phyloP scores from a whole-genome alignment of 2,888 invertebrate species.

The Leucophenga montana region DNA sequence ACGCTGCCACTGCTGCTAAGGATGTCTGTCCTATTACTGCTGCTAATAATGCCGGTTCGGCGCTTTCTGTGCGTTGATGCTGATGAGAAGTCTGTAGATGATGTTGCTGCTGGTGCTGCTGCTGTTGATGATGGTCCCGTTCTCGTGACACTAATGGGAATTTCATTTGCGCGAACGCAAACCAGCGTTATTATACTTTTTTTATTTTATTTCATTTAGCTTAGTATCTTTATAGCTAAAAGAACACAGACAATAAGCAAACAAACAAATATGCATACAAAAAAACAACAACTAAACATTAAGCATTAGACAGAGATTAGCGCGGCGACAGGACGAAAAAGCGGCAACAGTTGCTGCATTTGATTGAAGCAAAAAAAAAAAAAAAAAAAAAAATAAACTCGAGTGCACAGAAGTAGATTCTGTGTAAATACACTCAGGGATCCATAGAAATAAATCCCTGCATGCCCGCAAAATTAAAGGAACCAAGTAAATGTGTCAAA shows the following conservation, averaged over 20 bases:
- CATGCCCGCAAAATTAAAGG: too few species aligned
- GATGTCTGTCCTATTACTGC: constrained; percentile 36
- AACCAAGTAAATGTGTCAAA: too few species aligned
- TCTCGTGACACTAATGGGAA: constrained; percentile 71
- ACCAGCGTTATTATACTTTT: constrained; percentile 43
- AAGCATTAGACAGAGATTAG: background rate
- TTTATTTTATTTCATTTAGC: constrained; percentile 38
- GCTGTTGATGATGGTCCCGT: constrained; percentile 54
- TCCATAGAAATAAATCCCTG: background rate
- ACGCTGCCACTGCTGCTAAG: constrained; percentile 35
- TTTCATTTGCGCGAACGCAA: constrained; percentile 59
- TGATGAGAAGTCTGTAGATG: background rate
- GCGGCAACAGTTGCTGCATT: constrained; percentile 17
- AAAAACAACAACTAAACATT: constrained; percentile 13
- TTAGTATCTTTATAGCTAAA: constrained; percentile 27
- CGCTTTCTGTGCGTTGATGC: constrained; percentile 40
- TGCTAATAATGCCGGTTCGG: constrained; percentile 37
- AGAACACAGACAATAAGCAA: constrained; percentile 19
- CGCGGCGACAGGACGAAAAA: background rate
- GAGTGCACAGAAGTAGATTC: background rate
- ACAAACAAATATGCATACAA: constrained; percentile 26
- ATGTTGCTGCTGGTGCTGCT: constrained; percentile 22
- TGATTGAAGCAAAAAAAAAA: constrained; percentile 30
- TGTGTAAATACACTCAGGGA: constrained; percentile 26
- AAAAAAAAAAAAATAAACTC: background rate